phyloP scores from a whole-genome alignment of 2,888 invertebrate genomes.

The Xestia rhomboidea region DNA sequence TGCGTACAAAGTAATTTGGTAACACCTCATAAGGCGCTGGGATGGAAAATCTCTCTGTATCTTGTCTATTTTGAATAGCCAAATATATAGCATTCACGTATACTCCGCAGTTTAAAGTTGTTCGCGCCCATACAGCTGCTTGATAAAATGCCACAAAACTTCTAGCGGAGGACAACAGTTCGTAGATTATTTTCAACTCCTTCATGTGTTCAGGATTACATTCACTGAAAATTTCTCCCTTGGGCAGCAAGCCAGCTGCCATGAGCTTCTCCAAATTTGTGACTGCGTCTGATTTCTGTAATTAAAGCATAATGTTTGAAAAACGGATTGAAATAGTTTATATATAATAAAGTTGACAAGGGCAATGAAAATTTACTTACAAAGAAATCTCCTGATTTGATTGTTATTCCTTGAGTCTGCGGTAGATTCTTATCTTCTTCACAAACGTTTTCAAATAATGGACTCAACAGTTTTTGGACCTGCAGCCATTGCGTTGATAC shows the following conservation, averaged over 20 bases:
- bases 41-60: constrained; percentile 90
- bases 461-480: constrained; percentile 81
- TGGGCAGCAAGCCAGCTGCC: constrained; percentile 77
- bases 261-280: constrained; percentile 76
- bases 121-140: constrained; percentile 90
- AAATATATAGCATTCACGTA: constrained; percentile 91
- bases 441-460: constrained; percentile 86
- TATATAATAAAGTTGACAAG: neutral
- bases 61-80: constrained; percentile 90
- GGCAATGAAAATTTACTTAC: constrained; percentile 67
- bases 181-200: constrained; percentile 82
- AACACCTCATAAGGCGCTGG: constrained; percentile 93
- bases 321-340: neutral
- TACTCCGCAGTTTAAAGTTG: constrained; percentile 91
- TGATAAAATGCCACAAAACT: constrained; percentile 91
- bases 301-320: constrained; percentile 54
- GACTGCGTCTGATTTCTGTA: constrained; percentile 79
- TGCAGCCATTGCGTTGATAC: constrained; percentile 80
- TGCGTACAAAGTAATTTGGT: constrained; percentile 92
- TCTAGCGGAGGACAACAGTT: constrained; percentile 90
- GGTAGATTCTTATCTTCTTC: constrained; percentile 79
- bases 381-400: constrained; percentile 78
- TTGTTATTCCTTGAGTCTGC: constrained; percentile 78
- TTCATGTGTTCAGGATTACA: constrained; percentile 77
- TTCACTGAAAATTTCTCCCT: constrained; percentile 85